These are phyloP conservation scores for Sitta carolinensis DNA, from an alignment of 2,797 vertebrate species.

Conservation along the genomic window DNA sequence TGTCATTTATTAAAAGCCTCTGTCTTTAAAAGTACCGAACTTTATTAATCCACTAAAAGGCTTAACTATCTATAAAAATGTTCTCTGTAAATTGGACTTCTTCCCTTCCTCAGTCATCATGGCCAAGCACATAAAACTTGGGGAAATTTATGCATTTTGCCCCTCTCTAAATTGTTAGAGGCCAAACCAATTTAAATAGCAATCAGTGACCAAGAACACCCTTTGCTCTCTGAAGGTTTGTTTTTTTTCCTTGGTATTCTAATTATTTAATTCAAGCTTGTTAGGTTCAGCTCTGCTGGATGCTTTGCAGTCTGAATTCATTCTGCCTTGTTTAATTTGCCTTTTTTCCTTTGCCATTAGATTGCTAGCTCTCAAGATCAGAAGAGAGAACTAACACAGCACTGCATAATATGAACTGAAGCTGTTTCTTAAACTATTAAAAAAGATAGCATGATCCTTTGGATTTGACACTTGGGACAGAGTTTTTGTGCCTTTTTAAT, in stretches of 20 bases:
- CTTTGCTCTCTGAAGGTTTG: conserved; percentile 50
- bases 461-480: background rate
- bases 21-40: background rate
- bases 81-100: conserved; percentile 27
- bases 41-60: conserved; percentile 46
- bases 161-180: conserved; percentile 43
- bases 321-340: conserved; percentile 47
- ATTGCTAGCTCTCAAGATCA: background rate
- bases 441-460: background rate
- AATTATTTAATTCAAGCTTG: conserved; percentile 59
- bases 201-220: conserved; percentile 65
- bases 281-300: conserved; percentile 38
- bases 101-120: background rate
- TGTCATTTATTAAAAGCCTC: background rate
- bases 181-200: conserved; percentile 63
- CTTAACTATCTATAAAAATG: conserved; percentile 30
- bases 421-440: background rate
- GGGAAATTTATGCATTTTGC: conserved; percentile 50
- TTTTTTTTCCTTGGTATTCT: conserved; percentile 6
- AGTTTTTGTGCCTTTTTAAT: background rate
- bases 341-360: conserved; percentile 21
- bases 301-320: conserved; percentile 21
- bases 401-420: background rate
- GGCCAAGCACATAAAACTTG: background rate
- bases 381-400: background rate